A percentile compares a stretch with the other conserved stretches of the same genome.
These are phyloP conservation scores for Columba guinea DNA, from an alignment of 2,797 vertebrate genomes.

Conservation along the genomic window DNA sequence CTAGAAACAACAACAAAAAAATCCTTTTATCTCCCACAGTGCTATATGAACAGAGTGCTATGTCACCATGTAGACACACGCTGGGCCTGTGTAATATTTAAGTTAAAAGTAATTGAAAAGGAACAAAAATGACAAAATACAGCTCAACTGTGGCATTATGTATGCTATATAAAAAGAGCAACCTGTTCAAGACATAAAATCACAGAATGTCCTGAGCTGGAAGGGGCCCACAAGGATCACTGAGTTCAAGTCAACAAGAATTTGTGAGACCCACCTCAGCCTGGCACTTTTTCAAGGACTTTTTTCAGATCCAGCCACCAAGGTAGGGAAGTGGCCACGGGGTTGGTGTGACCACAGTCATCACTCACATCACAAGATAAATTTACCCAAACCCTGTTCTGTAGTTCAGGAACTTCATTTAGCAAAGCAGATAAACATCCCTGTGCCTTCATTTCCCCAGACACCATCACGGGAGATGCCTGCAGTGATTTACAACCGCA, in stretches of 20 bases:
- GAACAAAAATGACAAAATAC: not conserved
- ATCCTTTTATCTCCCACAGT: not conserved
- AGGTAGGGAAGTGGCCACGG: not conserved
- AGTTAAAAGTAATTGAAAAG: not conserved
- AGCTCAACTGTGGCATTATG: not conserved
- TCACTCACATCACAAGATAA: fast-evolving
- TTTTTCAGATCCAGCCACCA: not conserved
- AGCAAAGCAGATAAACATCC: fast-evolving
- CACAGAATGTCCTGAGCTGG: too few species aligned
- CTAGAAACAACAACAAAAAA: not conserved
- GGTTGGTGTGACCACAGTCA: fast-evolving
- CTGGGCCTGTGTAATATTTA: not conserved
- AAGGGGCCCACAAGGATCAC: too few species aligned
- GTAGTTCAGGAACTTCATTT: not conserved
- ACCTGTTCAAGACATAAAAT: not conserved
- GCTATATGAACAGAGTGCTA: not conserved
- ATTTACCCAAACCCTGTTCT: not conserved
- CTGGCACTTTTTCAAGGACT: not conserved
- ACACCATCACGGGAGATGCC: fast-evolving
- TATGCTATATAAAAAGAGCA: fast-evolving
- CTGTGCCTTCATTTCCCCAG: fast-evolving
- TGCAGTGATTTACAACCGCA: fast-evolving
- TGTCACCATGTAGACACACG: not conserved
- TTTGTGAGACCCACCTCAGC: not conserved
- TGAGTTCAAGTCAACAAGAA: not conserved